Percentiles rank a stretch among this genome's conserved stretches.
These are phyloP conservation scores for Sebastes taczanowskii DNA, from an alignment of 2,797 vertebrate species.

Conservation along the genomic window DNA sequence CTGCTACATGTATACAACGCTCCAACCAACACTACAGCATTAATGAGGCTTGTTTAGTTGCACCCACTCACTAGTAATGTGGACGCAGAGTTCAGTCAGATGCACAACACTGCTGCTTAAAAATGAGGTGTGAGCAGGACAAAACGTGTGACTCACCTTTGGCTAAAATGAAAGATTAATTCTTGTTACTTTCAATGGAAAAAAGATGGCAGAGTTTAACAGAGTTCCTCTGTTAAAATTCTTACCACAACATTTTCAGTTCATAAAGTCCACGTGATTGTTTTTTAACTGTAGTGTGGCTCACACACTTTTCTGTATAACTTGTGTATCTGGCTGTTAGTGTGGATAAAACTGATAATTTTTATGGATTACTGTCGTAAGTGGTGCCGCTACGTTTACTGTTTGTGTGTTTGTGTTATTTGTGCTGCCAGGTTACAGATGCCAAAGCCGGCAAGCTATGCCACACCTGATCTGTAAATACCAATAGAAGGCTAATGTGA, in stretches of 20 bases:
- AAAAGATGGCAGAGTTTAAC: neutral
- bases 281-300: neutral
- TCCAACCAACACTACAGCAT: slow-evolving; percentile 1
- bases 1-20: neutral
- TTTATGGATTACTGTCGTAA: neutral
- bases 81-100: slow-evolving; percentile 9
- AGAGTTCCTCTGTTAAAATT: neutral
- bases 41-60: slow-evolving; percentile 35
- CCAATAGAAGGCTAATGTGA: neutral
- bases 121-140: neutral
- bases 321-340: neutral
- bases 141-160: slow-evolving; percentile 4
- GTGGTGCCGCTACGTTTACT: neutral
- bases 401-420: neutral
- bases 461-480: neutral
- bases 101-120: slow-evolving; percentile 2
- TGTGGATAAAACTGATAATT: neutral
- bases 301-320: neutral
- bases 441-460: neutral
- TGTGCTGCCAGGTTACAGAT: neutral
- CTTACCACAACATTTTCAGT: neutral
- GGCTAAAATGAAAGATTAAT: neutral
- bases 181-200: neutral
- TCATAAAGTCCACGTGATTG: neutral
- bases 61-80: neutral